Conservation (phyloP, 2,797 vertebrate genomes). For the Micrastur ruficollis region DNA sequence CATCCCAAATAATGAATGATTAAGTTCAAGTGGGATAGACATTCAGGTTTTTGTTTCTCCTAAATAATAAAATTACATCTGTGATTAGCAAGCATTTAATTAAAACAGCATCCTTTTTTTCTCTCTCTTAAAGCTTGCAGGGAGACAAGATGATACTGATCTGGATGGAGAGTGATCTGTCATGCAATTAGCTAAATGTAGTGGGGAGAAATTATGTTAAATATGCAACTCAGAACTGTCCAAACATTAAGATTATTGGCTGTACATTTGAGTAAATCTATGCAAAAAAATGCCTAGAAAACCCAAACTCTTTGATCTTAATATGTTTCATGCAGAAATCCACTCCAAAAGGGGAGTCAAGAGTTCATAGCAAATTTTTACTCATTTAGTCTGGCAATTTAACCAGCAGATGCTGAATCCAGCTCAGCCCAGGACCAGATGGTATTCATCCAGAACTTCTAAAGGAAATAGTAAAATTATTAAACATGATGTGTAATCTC, state of each 20-base stretch:
- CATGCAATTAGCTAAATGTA: neutral
- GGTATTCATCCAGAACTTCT: conserved; percentile 41
- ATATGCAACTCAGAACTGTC: neutral
- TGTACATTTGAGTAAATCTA: neutral
- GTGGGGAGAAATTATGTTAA: neutral
- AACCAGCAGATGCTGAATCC: conserved; percentile 20
- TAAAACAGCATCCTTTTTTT: neutral
- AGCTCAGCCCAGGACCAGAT: conserved; percentile 30
- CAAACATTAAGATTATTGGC: neutral
- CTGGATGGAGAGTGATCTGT: neutral
- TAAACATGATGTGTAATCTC: neutral
- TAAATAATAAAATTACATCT: neutral
- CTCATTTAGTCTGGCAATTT: conserved; percentile 23
- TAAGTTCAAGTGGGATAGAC: neutral
- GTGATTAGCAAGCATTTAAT: neutral
- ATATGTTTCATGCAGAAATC: neutral
- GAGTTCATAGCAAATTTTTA: conserved; percentile 40
- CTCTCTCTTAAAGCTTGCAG: neutral
- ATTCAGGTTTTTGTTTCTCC: neutral
- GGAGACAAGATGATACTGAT: neutral
- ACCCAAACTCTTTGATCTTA: neutral
- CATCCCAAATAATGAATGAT: neutral
- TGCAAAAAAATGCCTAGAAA: neutral
- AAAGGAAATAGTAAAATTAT: conserved; percentile 59
- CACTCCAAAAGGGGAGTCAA: conserved; percentile 19